Evolutionary conservation across 2,113 vertebrate species (phyloP).

Genomic region (Eira barbara): DNA sequence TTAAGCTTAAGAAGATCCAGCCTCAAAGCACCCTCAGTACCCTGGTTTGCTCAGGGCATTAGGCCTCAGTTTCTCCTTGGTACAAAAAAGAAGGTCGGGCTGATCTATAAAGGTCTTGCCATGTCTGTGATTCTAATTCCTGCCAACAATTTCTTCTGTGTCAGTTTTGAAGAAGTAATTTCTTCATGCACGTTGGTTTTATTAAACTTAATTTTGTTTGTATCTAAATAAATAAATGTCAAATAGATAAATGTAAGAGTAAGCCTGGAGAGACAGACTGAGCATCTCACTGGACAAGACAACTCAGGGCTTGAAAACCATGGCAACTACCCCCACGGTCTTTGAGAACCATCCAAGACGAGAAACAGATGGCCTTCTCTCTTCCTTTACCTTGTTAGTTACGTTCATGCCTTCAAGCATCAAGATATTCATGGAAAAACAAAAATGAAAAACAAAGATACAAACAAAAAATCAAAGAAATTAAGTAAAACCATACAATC

Average conservation of each 20-base stretch:
- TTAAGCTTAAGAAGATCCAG: neutral
- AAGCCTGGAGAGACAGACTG: neutral
- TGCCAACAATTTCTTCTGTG: neutral
- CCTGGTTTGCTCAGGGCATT: neutral
- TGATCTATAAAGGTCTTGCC: neutral
- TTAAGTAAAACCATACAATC: neutral
- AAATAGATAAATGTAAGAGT: neutral
- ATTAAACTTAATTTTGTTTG: neutral
- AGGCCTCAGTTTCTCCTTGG: neutral
- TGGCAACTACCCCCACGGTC: neutral
- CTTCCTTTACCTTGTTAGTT: neutral
- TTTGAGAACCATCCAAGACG: neutral
- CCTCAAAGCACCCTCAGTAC: neutral
- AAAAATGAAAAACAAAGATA: neutral
- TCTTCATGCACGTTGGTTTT: neutral
- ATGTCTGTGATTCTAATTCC: neutral
- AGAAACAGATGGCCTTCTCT: neutral
- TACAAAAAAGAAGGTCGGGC: neutral
- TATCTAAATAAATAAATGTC: neutral
- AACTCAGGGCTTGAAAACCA: neutral
- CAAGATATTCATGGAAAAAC: neutral
- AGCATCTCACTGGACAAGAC: neutral
- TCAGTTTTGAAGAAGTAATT: neutral
- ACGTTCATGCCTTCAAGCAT: neutral
- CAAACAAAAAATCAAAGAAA: neutral